Evolutionary conservation across 92 coral and sea anemone genomes (phyloP), one percentile per base, ranked within the genome.

Genomic region (Porites cylindrica): DNA sequence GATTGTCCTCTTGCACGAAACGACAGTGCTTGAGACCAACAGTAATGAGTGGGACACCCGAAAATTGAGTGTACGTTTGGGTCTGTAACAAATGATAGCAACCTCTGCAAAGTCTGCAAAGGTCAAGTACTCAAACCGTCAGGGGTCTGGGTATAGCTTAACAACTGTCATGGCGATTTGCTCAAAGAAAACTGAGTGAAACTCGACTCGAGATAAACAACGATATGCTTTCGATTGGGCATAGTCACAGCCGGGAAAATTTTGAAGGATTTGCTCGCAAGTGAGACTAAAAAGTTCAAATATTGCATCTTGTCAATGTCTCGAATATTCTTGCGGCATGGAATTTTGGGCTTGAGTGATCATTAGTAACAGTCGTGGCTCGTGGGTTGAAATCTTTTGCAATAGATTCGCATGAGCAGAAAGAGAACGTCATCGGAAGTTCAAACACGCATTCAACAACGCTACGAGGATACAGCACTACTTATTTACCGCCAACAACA

Each of bases 381-480:
- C 47, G 47, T 38, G 47, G 70, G 80, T 56, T 47, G 47, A 58
- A 47, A 16, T 12, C 61, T 13, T 8, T 2, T 1, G 32, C 47
- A 1, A 62, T 18, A 38, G 47, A 6, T 75, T 80, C 83, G 78
- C 23, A 90, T 90, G 88, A 76, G 83, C 81, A 80, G 66, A 51
- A 86, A 69, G 87, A 75, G 29, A 61, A 86, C 80, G 58, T 71
- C 67, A 52, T 76, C 93, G 62, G 88, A 90, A 81, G 73, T 86
- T 47, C 93, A 93, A 81, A 85, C 87, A 59, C 75, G 43, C 47
- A 93, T 93, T 79, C 93, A 83, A 77, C 89, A 91, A 83, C 85
- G 96, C 67, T 93, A 93, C 82, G 89, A 93, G 60, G 96, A 93
- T 77, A 91, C 94, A 8, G 90, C 96, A 24, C 83, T 88, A 47